These are phyloP conservation scores for Eucidaris tribuloides DNA, from an alignment of 35 echinoderm and acorn worm genomes.

Conservation along the genomic window DNA sequence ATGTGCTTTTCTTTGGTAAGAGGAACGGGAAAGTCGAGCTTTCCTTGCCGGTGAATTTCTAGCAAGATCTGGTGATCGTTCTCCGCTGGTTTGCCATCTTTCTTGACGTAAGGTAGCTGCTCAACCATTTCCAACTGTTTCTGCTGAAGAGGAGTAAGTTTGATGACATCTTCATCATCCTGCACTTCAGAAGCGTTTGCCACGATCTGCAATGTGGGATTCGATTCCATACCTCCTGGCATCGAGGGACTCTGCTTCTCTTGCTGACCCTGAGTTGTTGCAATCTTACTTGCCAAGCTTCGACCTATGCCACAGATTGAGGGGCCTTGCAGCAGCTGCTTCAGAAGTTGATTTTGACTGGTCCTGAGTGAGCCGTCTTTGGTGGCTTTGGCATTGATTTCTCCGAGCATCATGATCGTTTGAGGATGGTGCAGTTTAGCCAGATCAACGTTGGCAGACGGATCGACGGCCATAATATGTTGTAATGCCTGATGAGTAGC, in stretches of 20 bases:
- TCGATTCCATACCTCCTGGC: not conserved
- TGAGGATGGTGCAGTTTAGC: conserved; percentile 8
- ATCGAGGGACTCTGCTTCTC: not conserved
- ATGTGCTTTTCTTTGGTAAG: conserved; percentile 22
- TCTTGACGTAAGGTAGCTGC: conserved; percentile 92
- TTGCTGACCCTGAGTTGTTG: not conserved
- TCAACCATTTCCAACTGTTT: conserved; percentile 96
- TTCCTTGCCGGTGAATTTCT: conserved; percentile 72
- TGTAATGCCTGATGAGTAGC: conserved; percentile 14
- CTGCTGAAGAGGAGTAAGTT: conserved; percentile 89
- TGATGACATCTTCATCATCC: conserved; percentile 76
- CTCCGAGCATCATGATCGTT: conserved; percentile 9
- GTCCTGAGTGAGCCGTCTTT: conserved; percentile 26
- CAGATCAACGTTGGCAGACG: not conserved
- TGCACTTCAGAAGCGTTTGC: no score
- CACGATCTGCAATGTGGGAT: no score
- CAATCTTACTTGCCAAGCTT: not conserved
- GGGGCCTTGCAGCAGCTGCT: conserved; percentile 87
- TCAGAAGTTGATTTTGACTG: conserved; percentile 81
- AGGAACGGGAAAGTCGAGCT: conserved; percentile 2
- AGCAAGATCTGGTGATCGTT: conserved; percentile 86
- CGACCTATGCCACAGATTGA: conserved; percentile 23
- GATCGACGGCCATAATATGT: conserved; percentile 10
- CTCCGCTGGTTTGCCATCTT: conserved; percentile 83
- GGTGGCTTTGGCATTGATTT: conserved; percentile 19